Evolutionary conservation across 1,140 invertebrate species (phyloP).

Genomic region (Goniozus legneri): DNA sequence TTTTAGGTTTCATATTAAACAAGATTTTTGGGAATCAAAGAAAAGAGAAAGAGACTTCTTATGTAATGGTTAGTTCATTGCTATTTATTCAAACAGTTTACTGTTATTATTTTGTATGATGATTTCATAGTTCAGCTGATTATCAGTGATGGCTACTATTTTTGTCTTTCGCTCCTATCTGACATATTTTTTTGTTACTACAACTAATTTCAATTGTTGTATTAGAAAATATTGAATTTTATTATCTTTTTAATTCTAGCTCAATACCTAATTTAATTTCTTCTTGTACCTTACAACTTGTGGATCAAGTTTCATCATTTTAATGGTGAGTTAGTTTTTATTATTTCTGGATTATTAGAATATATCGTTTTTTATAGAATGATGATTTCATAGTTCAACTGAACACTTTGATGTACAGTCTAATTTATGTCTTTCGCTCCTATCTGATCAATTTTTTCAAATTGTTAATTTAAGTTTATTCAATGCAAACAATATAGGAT

Average conservation of each 20-base stretch:
- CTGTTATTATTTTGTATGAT: slow-evolving; percentile 29
- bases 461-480: too few species aligned
- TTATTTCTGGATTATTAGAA: background rate
- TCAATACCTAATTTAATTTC: too few species aligned
- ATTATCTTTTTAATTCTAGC: slow-evolving; percentile 10
- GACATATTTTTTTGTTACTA: slow-evolving; percentile 21
- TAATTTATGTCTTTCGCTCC: slow-evolving; percentile 41
- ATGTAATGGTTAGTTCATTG: too few species aligned
- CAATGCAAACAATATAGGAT: too few species aligned
- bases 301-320: too few species aligned
- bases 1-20: too few species aligned
- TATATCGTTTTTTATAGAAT: slow-evolving; percentile 7
- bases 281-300: too few species aligned
- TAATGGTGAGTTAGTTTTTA: too few species aligned
- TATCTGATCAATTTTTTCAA: too few species aligned
- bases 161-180: slow-evolving; percentile 52
- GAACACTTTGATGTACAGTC: slow-evolving; percentile 30
- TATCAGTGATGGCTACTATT: slow-evolving; percentile 26
- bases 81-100: too few species aligned
- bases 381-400: slow-evolving; percentile 52
- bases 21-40: too few species aligned
- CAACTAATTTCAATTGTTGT: slow-evolving; percentile 1
- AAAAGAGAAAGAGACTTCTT: too few species aligned
- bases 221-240: background rate
- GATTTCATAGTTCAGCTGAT: slow-evolving; percentile 49